Base-by-base conservation (phyloP, 2,113 vertebrate genomes). In the Tricholaema leucomelas region DNA sequence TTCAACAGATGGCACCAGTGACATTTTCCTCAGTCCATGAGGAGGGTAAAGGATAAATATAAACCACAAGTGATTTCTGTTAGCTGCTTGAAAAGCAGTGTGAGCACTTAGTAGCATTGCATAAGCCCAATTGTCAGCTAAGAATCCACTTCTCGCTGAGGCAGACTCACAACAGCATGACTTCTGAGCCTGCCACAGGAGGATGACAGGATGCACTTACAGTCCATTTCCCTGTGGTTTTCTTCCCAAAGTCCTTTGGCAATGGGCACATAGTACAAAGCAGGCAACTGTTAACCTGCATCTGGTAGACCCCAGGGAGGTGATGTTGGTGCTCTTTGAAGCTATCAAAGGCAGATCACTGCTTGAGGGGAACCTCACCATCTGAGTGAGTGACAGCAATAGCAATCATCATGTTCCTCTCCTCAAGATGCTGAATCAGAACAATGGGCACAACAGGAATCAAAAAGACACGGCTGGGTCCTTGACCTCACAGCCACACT, bases 191-290 rank as follows among this genome's bases (percentile, higher is more conserved):
- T 79, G 85, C 72, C 48, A 1, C 33, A 64, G 69, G 81, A 96
- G 82, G 67, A 60, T 66, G 67, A 73, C 3, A 8, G 55, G 66
- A 76, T 59, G 61, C 65, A 48, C 88, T 93, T 72, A 76, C 54
- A 86, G 76, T 42, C 95, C 17, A 87, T 94, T 95, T 88, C 91
- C 91, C 91, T 77, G 81, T 87, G 93, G 81, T 88, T 93, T 94
- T 85, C 69, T 93, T 87, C 78, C 67, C 8, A 28, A 85, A 76
- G 36, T 59, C 46, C 50, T 58, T 55, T 85, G 66, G 81, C 60
- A 80, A 46, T 14, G 60, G 36, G 25, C 67, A 63, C 4, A 1
- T 12, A 85, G 79, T 77, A 93, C 81, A 91, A 87, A 93, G 91
- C 64, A 92, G 75, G 30, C 79, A 63, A 52, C 33, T 1, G 2